Conservation (phyloP, 2,113 vertebrate species). For the Pyxicephalus adspersus region DNA sequence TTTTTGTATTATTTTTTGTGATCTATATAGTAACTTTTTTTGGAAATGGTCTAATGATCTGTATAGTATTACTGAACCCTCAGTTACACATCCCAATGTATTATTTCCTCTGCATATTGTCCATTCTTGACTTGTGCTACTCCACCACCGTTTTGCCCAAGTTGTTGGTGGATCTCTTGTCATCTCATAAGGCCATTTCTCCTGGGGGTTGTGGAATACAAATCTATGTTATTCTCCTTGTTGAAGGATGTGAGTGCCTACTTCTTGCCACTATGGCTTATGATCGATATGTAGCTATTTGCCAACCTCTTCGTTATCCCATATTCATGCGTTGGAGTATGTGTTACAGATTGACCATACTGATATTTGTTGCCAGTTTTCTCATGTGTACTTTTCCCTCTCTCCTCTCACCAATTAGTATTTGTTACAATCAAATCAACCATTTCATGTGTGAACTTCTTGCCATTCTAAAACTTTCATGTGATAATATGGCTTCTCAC, state of each 20-base stretch:
- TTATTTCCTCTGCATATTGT: too few species aligned
- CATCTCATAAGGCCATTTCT: neutral
- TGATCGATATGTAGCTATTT: too few species aligned
- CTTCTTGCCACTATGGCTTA: too few species aligned
- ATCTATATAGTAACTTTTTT: too few species aligned
- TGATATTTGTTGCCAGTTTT: neutral
- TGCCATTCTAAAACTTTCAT: neutral
- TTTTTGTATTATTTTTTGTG: neutral
- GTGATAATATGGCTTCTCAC: neutral
- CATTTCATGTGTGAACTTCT: too few species aligned
- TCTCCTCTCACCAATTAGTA: neutral
- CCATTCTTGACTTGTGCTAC: neutral
- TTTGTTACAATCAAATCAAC: neutral
- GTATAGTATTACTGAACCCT: neutral
- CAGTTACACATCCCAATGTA: conserved; percentile 2
- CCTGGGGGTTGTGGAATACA: neutral
- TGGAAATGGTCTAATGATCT: neutral
- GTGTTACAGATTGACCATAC: neutral
- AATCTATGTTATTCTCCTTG: neutral
- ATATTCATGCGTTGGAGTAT: neutral
- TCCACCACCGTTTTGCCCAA: neutral
- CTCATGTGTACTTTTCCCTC: neutral
- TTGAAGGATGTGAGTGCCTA: too few species aligned
- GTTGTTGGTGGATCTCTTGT: neutral
- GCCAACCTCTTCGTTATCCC: neutral